phyloP scores from a whole-genome alignment of 2,797 vertebrate species.

The Notoglanidium macrostoma region DNA sequence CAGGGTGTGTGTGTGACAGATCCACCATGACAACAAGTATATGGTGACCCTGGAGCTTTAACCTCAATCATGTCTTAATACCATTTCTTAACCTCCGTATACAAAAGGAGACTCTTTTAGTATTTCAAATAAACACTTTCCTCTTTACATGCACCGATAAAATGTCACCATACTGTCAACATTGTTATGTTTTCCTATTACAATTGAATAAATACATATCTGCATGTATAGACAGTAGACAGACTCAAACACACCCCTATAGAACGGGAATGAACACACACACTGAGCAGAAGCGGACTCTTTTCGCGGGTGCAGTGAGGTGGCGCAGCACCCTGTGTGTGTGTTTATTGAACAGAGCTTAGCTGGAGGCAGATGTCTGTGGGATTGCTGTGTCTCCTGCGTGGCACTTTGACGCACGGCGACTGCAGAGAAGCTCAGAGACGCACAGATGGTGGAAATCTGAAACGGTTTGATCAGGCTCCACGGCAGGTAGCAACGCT shows the following conservation, averaged over 20 bases:
- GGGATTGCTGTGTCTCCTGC: slow-evolving; percentile 38
- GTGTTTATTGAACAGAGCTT: slow-evolving; percentile 38
- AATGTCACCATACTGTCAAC: neutral
- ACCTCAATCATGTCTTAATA: neutral
- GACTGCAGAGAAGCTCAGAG: slow-evolving; percentile 43
- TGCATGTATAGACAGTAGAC: slow-evolving; percentile 8
- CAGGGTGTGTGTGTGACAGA: slow-evolving; percentile 36
- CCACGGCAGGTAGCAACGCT: slow-evolving; percentile 44
- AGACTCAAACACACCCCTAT: neutral
- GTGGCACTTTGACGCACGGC: slow-evolving; percentile 29
- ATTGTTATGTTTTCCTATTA: neutral
- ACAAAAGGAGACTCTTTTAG: neutral
- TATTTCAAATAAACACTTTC: neutral
- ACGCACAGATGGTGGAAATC: slow-evolving; percentile 46
- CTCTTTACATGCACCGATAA: neutral
- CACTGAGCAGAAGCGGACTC: neutral
- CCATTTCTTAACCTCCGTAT: neutral
- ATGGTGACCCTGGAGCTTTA: neutral
- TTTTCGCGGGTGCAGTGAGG: slow-evolving; percentile 30
- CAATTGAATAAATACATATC: neutral
- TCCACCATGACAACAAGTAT: slow-evolving; percentile 16
- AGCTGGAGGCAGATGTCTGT: slow-evolving; percentile 46
- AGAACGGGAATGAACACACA: slow-evolving; percentile 22
- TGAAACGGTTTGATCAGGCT: slow-evolving; percentile 45
- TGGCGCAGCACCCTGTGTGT: slow-evolving; percentile 30